Evolutionary conservation across 2,888 invertebrate species (phyloP), one percentile per base, ranked within the genome.

Genomic region (Erannis defoliaria): DNA sequence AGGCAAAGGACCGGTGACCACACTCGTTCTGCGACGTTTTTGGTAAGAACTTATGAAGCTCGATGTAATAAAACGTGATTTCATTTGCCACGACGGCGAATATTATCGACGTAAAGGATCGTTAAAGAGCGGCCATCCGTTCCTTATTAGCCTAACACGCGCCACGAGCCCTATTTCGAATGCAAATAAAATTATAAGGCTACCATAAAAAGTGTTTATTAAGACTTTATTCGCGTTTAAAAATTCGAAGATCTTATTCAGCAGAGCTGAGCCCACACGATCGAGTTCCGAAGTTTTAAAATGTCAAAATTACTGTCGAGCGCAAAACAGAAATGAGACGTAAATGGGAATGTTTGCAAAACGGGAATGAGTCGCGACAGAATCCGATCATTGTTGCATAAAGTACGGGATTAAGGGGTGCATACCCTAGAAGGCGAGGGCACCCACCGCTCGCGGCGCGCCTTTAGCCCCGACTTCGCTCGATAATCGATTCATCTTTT

Each of bases 241-340:
- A 88, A 89, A 88, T 90, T 87, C 87, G 85, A 88, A 91, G 88
- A 86, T 88, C 90, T 90, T 90, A 91, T 85, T 90, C 88, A 90
- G 77, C 75, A 67, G 74, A 66, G 55, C 60, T 68, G 77, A 71
- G 81, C 85, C 85, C 86, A 86, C 85, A 82, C 84, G 76, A 64
- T 77, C 73, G 80, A 80, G 81, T 78, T 83, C 76, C 81, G 76
- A 82, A 82, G 87, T 85, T 87, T 91, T 90, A 90, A 91, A 91
- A 82, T 90, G 78, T 82, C 76, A 86, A 90, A 90, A 78, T 86
- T 90, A 92, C 85, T 85, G 87, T 83, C 79, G 74, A 71, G 64
- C 73, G 68, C 67, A 66, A 68, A 73, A 78, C 81, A 77, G 81
- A 86, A 87, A 89, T 88, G 85, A 86, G 89, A 90, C 89, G 71